Conservation (phyloP, 2,797 vertebrate species). For the Carduelis carduelis region DNA sequence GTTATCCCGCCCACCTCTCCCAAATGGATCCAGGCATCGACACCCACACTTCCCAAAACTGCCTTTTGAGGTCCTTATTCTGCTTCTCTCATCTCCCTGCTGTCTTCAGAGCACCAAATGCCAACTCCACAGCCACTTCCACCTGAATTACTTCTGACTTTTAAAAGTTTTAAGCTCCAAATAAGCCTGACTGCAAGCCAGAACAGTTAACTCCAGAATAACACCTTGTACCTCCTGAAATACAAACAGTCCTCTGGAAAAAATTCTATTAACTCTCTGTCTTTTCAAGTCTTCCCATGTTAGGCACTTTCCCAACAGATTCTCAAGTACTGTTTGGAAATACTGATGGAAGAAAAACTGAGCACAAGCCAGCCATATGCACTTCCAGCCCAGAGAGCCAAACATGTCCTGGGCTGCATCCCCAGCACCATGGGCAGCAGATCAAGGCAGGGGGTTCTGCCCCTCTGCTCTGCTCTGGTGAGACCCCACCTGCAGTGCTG, state of each 20-base stretch:
- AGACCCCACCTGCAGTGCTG: background rate
- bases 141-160: background rate
- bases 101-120: background rate
- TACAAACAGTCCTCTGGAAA: background rate
- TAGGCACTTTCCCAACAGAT: background rate
- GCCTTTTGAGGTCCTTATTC: background rate
- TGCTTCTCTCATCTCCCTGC: background rate
- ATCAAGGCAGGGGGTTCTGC: rapidly evolving
- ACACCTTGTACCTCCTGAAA: background rate
- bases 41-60: background rate
- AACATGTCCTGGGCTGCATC: background rate
- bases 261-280: background rate
- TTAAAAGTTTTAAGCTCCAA: background rate
- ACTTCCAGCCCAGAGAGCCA: background rate
- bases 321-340: background rate
- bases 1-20: background rate
- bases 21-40: background rate
- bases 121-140: background rate
- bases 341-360: background rate
- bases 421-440: rapidly evolving
- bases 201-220: background rate
- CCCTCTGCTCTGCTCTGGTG: rapidly evolving
- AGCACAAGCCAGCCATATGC: rapidly evolving
- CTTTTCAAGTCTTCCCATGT: background rate
- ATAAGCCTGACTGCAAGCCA: background rate